phyloP scores from a whole-genome alignment of 30 jellyfish, hydroid and myxozoan genomes.

The Chrysaora quinquecirrha region DNA sequence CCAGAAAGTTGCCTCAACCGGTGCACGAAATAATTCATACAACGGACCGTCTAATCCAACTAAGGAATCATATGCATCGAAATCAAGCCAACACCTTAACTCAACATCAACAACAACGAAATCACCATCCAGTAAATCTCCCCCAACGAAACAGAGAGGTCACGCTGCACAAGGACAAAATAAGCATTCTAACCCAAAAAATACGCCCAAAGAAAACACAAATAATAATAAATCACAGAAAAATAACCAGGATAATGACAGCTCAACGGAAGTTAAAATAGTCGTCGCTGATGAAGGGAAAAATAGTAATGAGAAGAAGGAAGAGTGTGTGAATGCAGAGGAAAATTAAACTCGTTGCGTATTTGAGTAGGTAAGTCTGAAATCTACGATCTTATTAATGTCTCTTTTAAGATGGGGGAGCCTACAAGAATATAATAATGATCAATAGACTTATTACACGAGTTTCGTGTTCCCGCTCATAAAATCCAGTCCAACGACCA shows the following conservation, averaged over 20 bases:
- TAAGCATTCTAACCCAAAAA: constrained; percentile 22
- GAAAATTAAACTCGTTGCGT: neutral
- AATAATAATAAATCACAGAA: constrained; percentile 6
- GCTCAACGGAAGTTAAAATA: neutral
- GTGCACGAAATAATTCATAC: constrained; percentile 40
- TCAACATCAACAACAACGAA: constrained; percentile 34
- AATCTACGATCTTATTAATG: too few species aligned
- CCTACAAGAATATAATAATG: too few species aligned
- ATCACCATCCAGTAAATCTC: constrained; percentile 48
- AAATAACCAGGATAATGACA: constrained; percentile 7
- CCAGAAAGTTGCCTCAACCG: neutral
- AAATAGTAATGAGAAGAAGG: neutral
- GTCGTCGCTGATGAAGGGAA: neutral
- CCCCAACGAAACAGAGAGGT: constrained; percentile 23
- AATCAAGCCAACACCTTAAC: constrained; percentile 39
- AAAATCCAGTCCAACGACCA: too few species aligned
- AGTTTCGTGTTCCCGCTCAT: too few species aligned
- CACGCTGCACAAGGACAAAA: constrained; percentile 6
- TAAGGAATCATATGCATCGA: constrained; percentile 95
- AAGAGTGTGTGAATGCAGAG: neutral
- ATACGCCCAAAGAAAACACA: neutral
- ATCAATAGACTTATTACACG: too few species aligned
- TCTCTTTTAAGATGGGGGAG: too few species aligned
- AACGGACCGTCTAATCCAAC: constrained; percentile 56
- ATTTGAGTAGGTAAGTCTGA: too few species aligned